Evolutionary conservation across 37 sponge, comb jelly and placozoan species (phyloP).

Genomic region (Halichondria panicea): DNA sequence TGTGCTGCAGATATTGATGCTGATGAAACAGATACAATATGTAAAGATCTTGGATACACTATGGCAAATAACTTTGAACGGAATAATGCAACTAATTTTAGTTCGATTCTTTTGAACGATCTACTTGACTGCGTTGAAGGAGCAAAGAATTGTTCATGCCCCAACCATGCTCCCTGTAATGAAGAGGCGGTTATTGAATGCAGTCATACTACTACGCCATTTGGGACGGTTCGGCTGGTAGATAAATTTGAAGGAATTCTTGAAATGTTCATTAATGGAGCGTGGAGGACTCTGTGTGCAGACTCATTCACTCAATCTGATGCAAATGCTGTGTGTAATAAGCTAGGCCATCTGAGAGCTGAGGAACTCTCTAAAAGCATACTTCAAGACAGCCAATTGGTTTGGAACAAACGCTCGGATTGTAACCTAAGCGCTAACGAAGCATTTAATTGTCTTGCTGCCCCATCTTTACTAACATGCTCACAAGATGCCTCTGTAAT

Average conservation of each 20-base stretch:
- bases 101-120: no score
- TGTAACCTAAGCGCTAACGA: no score
- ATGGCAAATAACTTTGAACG: not conserved
- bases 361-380: no score
- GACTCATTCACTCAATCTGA: not conserved
- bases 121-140: not conserved
- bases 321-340: conserved; percentile 3
- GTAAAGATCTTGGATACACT: conserved; percentile 16
- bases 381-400: no score
- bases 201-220: not conserved
- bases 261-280: conserved; percentile 12
- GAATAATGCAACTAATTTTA: no score
- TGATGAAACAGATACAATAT: conserved; percentile 18
- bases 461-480: no score
- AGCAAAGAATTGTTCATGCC: no score
- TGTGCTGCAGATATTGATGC: not conserved
- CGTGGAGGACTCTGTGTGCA: conserved; percentile 16
- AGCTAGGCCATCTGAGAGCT: conserved; percentile 7
- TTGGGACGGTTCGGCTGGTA: not conserved
- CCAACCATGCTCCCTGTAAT: no score
- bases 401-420: no score
- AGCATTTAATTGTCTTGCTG: no score
- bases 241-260: not conserved
- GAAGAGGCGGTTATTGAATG: no score
- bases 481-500: not conserved